Conservation (phyloP, 2,888 invertebrate species). For the Beris morrisii region DNA sequence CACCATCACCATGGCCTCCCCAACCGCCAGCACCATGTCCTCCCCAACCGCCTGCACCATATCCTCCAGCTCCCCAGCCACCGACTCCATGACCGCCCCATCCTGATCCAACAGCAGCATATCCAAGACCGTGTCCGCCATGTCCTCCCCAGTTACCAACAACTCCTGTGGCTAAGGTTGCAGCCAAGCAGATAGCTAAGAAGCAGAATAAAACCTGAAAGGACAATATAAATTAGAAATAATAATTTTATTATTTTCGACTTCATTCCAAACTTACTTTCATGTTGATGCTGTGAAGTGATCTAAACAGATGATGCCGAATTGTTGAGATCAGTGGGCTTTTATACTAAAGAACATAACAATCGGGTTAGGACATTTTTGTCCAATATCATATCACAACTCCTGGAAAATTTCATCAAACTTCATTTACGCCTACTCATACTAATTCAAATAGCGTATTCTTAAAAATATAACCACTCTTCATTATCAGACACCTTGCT, state of each 20-base stretch:
- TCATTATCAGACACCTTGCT: too few relatives aligned
- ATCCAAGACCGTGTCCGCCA: too few relatives aligned
- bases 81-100: neutral
- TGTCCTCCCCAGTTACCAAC: neutral
- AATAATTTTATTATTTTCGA: neutral
- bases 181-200: slow-evolving; percentile 10
- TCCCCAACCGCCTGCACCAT: neutral
- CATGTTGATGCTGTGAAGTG: slow-evolving; percentile 9
- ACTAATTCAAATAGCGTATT: too few relatives aligned
- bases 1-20: neutral
- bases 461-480: too few relatives aligned
- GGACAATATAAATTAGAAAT: neutral
- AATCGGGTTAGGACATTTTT: too few relatives aligned
- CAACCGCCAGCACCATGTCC: neutral
- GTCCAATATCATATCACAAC: too few relatives aligned
- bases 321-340: neutral
- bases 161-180: slow-evolving; percentile 2
- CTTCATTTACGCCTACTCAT: too few relatives aligned
- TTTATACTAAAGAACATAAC: neutral
- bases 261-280: slow-evolving; percentile 1
- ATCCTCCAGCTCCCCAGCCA: slow-evolving; percentile 11
- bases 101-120: too few relatives aligned
- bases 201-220: slow-evolving; percentile 13
- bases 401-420: too few relatives aligned
- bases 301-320: neutral